Conservation (phyloP, 2,113 vertebrate species). For the Dasyurus viverrinus region DNA sequence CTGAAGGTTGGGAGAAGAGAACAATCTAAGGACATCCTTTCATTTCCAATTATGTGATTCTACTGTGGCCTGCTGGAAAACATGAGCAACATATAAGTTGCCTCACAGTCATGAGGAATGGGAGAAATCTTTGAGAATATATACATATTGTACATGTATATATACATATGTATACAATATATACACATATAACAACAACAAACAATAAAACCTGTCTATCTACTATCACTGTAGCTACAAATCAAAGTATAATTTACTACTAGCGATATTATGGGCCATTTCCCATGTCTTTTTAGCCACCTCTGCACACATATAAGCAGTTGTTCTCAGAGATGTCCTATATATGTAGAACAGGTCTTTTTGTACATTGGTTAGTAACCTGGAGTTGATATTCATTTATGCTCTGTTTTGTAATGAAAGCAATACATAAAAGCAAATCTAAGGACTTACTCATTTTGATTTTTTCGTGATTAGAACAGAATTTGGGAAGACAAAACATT, state of each 20-base stretch:
- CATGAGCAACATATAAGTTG: background rate
- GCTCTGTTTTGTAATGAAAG: constrained; percentile 19
- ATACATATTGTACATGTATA: no score
- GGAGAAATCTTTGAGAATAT: background rate
- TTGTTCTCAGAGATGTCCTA: background rate
- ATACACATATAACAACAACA: background rate
- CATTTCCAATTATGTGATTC: background rate
- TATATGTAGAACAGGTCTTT: background rate
- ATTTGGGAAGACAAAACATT: constrained; percentile 12
- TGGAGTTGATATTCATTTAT: background rate
- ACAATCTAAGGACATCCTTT: background rate
- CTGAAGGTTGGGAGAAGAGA: background rate
- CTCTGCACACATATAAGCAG: background rate
- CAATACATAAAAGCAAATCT: background rate
- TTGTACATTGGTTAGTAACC: background rate
- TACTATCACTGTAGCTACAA: background rate
- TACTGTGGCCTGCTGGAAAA: background rate
- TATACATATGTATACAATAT: no score
- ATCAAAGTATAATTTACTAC: background rate
- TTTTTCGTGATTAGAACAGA: background rate
- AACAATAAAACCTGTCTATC: background rate
- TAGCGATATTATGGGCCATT: background rate
- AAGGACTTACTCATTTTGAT: background rate
- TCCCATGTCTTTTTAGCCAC: background rate
- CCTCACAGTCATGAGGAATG: background rate